These are phyloP conservation scores for Naja naja DNA, from an alignment of 2,113 vertebrate species.

Conservation along the genomic window DNA sequence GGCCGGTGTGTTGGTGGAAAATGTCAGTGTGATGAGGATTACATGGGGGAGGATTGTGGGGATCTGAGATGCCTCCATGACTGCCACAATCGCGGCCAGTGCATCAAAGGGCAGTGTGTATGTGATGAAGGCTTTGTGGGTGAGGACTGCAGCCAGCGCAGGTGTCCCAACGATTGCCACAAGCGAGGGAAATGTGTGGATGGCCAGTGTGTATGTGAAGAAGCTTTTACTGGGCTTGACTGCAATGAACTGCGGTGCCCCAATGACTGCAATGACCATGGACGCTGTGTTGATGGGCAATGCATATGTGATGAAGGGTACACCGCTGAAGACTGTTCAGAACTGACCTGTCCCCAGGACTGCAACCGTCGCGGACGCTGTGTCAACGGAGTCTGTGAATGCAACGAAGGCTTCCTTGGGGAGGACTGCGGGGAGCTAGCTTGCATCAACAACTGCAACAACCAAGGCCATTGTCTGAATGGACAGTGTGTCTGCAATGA, in stretches of 20 bases:
- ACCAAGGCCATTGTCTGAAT: constrained; percentile 67
- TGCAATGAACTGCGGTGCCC: constrained; percentile 82
- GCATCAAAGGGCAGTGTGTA: constrained; percentile 82
- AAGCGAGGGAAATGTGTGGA: constrained; percentile 79
- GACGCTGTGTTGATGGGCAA: constrained; percentile 79
- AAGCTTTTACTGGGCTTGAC: constrained; percentile 80
- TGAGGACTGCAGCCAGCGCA: constrained; percentile 77
- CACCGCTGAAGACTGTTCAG: constrained; percentile 73
- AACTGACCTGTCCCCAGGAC: constrained; percentile 76
- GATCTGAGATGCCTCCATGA: constrained; percentile 81
- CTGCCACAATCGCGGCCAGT: constrained; percentile 78
- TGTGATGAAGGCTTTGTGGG: constrained; percentile 79
- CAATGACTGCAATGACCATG: constrained; percentile 76
- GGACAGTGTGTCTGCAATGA: constrained; percentile 79
- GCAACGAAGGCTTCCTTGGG: constrained; percentile 78
- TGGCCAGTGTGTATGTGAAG: constrained; percentile 82
- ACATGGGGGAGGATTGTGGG: constrained; percentile 76
- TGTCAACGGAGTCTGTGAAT: constrained; percentile 77
- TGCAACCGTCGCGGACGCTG: constrained; percentile 81
- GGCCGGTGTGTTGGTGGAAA: constrained; percentile 79
- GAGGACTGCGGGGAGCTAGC: constrained; percentile 78
- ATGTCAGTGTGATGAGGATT: constrained; percentile 83
- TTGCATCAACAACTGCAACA: constrained; percentile 78
- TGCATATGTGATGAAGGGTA: constrained; percentile 86
- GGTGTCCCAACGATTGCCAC: constrained; percentile 82